Evolutionary conservation across 2,113 vertebrate genomes (phyloP), one percentile per base, ranked within the genome.

Genomic region (Tympanuchus pallidicinctus): DNA sequence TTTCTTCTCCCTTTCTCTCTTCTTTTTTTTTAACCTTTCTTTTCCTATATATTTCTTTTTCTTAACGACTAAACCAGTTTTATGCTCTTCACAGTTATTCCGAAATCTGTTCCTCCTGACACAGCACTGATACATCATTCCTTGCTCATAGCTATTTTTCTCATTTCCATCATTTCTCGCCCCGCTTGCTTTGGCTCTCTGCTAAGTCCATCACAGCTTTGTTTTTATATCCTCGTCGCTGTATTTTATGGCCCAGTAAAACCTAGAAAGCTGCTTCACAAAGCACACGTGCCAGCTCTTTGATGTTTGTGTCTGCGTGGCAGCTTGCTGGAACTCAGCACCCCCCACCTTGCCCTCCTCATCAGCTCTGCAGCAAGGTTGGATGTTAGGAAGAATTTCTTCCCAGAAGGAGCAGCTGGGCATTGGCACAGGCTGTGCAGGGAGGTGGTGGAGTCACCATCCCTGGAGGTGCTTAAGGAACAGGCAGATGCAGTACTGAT

Each of bases 181-280:
- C 77, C 89, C 27, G 18, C 92, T 95, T 83, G 36, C 94, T 95
- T 91, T 94, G 95, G 94, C 94, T 94, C 95, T 97, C 95, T 96
- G 96, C 95, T 94, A 93, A 97, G 96, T 88, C 95, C 96, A 97
- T 97, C 92, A 94, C 94, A 93, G 95, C 86, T 96, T 96, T 97
- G 96, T 82, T 96, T 97, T 97, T 94, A 95, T 92, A 93, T 89
- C 93, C 89, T 94, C 78, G 0, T 88, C 10, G 0, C 93, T 52
- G 78, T 36, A 40, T 89, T 97, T 97, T 96, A 95, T 24, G 86
- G 96, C 86, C 89, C 89, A 88, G 94, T 88, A 95, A 97, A 97
- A 93, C 89, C 88, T 94, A 43, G 91, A 94, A 94, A 96, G 94
- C 93, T 86, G 89, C 89, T 82, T 79, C 92, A 82, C 91, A 77